Base-by-base conservation (phyloP, 2,888 invertebrate species). In the Dendrolimus pini region DNA sequence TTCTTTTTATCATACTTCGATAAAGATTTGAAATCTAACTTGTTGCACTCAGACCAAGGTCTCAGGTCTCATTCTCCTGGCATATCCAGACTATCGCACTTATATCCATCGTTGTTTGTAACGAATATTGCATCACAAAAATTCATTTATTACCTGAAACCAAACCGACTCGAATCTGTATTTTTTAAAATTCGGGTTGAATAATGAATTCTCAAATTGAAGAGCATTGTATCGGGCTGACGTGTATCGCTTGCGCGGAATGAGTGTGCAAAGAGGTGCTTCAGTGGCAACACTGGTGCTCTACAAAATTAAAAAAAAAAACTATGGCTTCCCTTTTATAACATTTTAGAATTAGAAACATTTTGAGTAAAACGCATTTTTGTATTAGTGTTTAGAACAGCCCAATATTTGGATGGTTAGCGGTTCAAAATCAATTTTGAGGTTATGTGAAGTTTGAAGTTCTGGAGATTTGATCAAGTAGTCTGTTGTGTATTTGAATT, bases 211-310 rank as follows among this genome's bases (percentile, higher is more conserved):
- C 60, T 58, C 54, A 54, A 55, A 54, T 59, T 47, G 8, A 47
- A 63, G 59, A 59, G 68, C 74, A 71, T 71, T 69, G 67, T 67
- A 60, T 56, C 52, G 55, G 59, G 63, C 55, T 52, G 59, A 60
- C 12, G 9, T 47, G 47, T 47, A 47, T 52, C 58, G 75, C 77
- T 76, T 75, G 63, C 64, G 68, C 70, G 60, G 60, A 60, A 62
- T 65, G 62, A 60, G 59, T 63, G 59, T 56, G 47, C 57, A 61
- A 65, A 65, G 62, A 73, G 81, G 82, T 85, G 84, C 80, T 78
- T 83, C 82, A 79, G 79, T 83, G 75, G 67, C 58, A 60, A 60
- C 72, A 76, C 83, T 82, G 81, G 84, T 83, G 83, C 83, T 82
- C 76, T 67, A 71, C 64, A 41, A 57, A 61, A 63, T 65, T 63